Evolutionary conservation across 2,888 invertebrate species (phyloP).

Genomic region (Epicampocera succincta): DNA sequence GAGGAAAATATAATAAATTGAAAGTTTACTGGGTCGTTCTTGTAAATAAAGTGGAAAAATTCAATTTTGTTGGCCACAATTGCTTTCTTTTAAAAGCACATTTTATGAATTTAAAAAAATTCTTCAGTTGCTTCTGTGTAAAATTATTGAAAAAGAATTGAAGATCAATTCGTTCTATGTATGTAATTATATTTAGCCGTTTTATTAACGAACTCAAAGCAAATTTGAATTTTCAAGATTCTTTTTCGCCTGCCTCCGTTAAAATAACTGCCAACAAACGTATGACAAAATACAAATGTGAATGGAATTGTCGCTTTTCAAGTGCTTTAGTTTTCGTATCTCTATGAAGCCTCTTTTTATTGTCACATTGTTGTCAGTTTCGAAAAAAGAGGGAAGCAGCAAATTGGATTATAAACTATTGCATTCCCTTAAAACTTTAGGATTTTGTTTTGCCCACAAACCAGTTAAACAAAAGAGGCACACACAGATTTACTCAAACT

Average conservation of each 20-base stretch:
- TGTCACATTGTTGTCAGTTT: conserved; percentile 48
- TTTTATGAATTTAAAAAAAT: too few relatives aligned
- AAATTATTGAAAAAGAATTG: too few relatives aligned
- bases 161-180: too few relatives aligned
- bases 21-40: too few relatives aligned
- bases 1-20: too few relatives aligned
- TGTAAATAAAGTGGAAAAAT: too few relatives aligned
- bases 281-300: not conserved
- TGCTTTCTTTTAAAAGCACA: too few relatives aligned
- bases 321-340: conserved; percentile 13
- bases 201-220: too few relatives aligned
- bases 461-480: not conserved
- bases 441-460: conserved; percentile 38
- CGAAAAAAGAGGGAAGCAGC: conserved; percentile 24
- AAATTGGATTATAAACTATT: conserved; percentile 67
- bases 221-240: not conserved
- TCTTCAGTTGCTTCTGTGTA: too few relatives aligned
- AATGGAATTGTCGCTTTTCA: not conserved
- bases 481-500: not conserved
- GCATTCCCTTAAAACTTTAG: conserved; percentile 35
- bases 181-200: too few relatives aligned
- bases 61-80: too few relatives aligned
- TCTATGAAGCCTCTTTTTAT: conserved; percentile 38
- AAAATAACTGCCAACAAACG: conserved; percentile 12
- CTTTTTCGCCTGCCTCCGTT: not conserved